Conservation (phyloP, 2,113 vertebrate genomes). For the Ciconia maguari region DNA sequence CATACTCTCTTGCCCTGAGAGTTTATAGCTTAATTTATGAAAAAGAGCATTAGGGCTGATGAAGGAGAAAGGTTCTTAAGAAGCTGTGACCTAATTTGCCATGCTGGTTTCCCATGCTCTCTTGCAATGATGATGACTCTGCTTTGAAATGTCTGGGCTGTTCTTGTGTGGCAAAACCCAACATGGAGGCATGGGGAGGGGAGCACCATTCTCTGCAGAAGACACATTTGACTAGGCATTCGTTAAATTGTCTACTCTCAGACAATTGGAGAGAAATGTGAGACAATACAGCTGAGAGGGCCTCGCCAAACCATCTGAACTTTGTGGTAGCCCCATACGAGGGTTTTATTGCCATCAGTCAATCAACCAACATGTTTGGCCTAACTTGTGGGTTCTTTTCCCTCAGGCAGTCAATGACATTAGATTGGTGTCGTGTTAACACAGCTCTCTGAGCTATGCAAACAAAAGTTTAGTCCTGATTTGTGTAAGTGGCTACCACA, state of each 20-base stretch:
- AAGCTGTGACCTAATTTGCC: not conserved
- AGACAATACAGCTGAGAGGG: not conserved
- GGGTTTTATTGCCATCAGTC: slow-evolving; percentile 37
- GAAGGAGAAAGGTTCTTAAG: not conserved
- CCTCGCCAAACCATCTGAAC: slow-evolving; percentile 3
- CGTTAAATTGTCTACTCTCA: not conserved
- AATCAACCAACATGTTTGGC: not conserved
- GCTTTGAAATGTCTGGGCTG: not conserved
- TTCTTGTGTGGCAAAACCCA: slow-evolving; percentile 4
- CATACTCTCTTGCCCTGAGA: not conserved
- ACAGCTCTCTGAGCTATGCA: not conserved
- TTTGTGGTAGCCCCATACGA: not conserved
- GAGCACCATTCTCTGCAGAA: not conserved
- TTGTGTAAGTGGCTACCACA: not conserved
- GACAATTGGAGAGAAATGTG: not conserved
- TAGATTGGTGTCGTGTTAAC: not conserved
- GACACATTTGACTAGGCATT: not conserved
- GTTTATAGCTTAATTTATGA: not conserved
- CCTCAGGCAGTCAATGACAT: not conserved
- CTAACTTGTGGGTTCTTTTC: not conserved
- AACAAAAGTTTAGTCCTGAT: not conserved
- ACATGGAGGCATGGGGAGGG: not conserved
- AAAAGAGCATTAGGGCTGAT: not conserved
- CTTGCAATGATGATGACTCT: not conserved
- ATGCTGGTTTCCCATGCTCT: not conserved